These are phyloP conservation scores for Chitala chitala DNA, from an alignment of 2,113 vertebrate genomes.

Conservation along the genomic window DNA sequence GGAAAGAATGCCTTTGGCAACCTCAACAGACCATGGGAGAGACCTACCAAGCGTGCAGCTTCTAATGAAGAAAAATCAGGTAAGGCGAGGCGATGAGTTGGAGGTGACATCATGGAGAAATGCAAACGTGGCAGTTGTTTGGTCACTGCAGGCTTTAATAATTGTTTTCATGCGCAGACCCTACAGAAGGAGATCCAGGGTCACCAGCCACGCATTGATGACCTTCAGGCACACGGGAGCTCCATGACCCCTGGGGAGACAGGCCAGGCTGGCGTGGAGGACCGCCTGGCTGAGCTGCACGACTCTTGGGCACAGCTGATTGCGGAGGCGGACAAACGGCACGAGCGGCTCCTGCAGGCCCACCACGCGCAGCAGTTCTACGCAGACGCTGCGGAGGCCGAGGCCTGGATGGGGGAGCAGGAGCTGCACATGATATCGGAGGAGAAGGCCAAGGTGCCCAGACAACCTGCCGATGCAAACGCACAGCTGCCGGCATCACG, in stretches of 20 bases:
- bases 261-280: constrained; percentile 51
- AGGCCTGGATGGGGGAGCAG: constrained; percentile 95
- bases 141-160: not conserved
- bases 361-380: constrained; percentile 87
- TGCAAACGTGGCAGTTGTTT: not conserved
- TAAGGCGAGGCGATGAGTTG: constrained; percentile 34
- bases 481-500: too few species aligned
- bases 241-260: constrained; percentile 50
- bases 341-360: constrained; percentile 68
- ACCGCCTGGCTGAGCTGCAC: constrained; percentile 66
- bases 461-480: too few species aligned
- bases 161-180: constrained; percentile 57
- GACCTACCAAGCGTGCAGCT: constrained; percentile 87
- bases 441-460: constrained; percentile 92
- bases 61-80: constrained; percentile 91
- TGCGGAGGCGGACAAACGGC: constrained; percentile 69
- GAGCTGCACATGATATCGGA: constrained; percentile 93
- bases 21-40: constrained; percentile 84
- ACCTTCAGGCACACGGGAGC: constrained; percentile 68
- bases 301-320: constrained; percentile 75
- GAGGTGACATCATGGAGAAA: not conserved
- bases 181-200: constrained; percentile 90
- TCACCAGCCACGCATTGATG: constrained; percentile 83
- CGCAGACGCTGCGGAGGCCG: constrained; percentile 76
- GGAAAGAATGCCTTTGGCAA: constrained; percentile 79